Base-by-base conservation (phyloP, 2,797 vertebrate species). In the Epinephelus malabaricus region DNA sequence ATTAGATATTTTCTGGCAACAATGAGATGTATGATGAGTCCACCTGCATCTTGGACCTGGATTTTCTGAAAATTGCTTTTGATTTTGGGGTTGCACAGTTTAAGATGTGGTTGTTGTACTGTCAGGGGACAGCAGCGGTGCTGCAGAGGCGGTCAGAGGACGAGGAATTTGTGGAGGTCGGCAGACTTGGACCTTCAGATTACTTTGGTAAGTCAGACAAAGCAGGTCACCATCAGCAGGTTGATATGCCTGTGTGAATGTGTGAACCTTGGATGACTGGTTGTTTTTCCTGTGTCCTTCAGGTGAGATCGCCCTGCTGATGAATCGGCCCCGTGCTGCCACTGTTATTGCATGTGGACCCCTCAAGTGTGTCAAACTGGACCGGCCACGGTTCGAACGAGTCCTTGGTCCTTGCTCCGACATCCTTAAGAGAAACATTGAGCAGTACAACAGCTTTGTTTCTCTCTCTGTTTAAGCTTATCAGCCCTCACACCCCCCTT, bases 361-460 rank as follows among this genome's bases (percentile, higher is more conserved):
- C 3, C 92, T 98, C 88, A 98, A 97, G 77, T 98, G 97, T 0
- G 97, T 98, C 5, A 97, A 97, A 94, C 94, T 98, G 50, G 97
- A 98, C 92, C 95, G 97, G 59, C 97, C 97, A 15, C 95, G 97
- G 3, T 98, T 98, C 17, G 97, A 98, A 73, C 95, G 97, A 0
- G 97, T 97, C 27, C 95, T 98, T 47, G 97, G 97, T 0, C 97
- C 97, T 0, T 97, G 97, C 92, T 98, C 97, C 0, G 97, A 97
- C 81, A 97, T 98, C 85, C 95, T 98, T 86, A 97, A 98, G 82
- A 90, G 97, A 54, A 98, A 97, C 96, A 97, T 98, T 89, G 96
- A 97, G 94, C 97, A 97, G 96, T 98, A 98, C 95, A 97, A 98
- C 96, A 98, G 97, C 95, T 98, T 98, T 21, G 97, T 98, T 79